A percentile compares a stretch with the other conserved stretches of the same genome.
Evolutionary conservation across 2,888 invertebrate species (phyloP).

Genomic region (Cosmopolites sordidus): DNA sequence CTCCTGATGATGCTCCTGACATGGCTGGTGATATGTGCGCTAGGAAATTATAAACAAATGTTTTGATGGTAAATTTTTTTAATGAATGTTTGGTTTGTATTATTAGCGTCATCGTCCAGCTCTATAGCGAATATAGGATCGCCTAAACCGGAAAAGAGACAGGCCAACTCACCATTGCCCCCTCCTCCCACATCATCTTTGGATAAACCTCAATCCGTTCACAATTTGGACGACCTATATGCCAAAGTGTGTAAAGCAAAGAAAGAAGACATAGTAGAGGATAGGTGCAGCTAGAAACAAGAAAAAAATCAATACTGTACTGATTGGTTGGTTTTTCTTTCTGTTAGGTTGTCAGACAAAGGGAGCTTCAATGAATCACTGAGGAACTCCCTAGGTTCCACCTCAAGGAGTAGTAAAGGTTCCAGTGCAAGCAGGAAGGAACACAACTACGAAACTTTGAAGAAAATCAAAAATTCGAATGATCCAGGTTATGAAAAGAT

Average conservation of each 20-base stretch:
- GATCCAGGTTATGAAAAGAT: constrained; percentile 44
- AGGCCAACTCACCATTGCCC: constrained; percentile 83
- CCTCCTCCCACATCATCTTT: constrained; percentile 60
- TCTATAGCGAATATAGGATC: constrained; percentile 61
- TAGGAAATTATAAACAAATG: no score
- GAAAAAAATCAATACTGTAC: background rate
- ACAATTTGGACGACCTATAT: constrained; percentile 84
- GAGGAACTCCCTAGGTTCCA: constrained; percentile 39
- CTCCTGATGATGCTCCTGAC: no score
- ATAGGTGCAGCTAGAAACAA: constrained; percentile 10
- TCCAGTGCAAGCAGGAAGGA: constrained; percentile 34
- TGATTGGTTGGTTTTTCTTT: background rate
- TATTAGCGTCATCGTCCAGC: constrained; percentile 63
- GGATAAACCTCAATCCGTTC: constrained; percentile 41
- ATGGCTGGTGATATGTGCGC: no score
- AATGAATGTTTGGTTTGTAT: no score
- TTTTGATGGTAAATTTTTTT: no score
- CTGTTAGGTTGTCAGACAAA: constrained; percentile 13
- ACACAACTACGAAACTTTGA: constrained; percentile 62
- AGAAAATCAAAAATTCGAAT: constrained; percentile 38
- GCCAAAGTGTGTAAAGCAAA: constrained; percentile 76
- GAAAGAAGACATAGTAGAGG: constrained; percentile 32
- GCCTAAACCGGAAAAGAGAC: constrained; percentile 84
- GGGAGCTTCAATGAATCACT: constrained; percentile 14
- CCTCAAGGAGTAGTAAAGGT: constrained; percentile 36